A percentile compares a stretch with the other conserved stretches of the same genome.
Conservation (phyloP, 2,113 vertebrate species). For the Uria aalge region DNA sequence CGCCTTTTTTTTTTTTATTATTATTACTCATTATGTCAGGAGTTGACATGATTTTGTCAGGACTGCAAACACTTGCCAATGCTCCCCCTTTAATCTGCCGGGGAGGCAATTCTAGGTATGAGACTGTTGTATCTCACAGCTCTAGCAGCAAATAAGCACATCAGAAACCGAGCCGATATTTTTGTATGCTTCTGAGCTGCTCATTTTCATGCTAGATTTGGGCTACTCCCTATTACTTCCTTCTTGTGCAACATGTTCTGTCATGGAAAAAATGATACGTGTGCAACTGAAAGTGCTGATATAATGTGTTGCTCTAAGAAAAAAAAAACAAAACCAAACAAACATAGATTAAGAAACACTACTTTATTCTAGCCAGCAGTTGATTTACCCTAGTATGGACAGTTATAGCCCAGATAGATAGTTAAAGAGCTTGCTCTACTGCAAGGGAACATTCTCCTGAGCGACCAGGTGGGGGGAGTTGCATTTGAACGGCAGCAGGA, state of each 20-base stretch:
- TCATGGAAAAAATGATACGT: background rate
- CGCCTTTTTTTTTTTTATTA: background rate
- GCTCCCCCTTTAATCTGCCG: background rate
- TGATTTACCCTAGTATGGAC: background rate
- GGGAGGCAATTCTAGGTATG: background rate
- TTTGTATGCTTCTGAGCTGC: background rate
- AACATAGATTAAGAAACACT: background rate
- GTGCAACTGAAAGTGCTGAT: background rate
- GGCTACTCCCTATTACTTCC: background rate
- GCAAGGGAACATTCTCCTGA: background rate
- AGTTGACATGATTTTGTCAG: background rate
- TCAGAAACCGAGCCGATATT: background rate
- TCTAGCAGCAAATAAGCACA: background rate
- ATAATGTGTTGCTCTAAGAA: background rate
- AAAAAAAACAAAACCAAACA: background rate
- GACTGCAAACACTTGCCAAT: background rate
- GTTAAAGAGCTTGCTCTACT: background rate
- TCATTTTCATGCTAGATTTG: conserved; percentile 6
- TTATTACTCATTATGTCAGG: background rate
- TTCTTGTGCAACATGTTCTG: background rate
- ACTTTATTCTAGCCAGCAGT: background rate
- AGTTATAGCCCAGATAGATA: background rate
- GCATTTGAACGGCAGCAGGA: background rate
- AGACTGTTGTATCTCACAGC: background rate
- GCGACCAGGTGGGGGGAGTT: background rate